Percentiles rank a stretch among this genome's conserved stretches.
Evolutionary conservation across 2,797 vertebrate species (phyloP).

Genomic region (Sparidentex hasta): DNA sequence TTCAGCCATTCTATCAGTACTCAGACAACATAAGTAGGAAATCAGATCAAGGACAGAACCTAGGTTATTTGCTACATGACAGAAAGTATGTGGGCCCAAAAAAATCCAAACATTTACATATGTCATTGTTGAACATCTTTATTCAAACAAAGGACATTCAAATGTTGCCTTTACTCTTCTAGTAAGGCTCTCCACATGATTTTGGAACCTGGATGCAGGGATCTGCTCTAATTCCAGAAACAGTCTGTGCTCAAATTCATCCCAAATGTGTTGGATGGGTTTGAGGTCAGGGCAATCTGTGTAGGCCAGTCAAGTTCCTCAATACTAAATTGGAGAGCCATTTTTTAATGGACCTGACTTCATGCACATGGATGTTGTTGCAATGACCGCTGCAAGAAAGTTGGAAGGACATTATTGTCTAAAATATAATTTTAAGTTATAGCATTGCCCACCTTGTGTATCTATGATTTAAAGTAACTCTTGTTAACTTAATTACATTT

Average conservation of each 20-base stretch:
- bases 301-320: not conserved
- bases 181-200: too few species aligned
- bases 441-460: not conserved
- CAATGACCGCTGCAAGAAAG: not conserved
- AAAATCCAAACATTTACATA: not conserved
- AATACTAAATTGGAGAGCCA: not conserved
- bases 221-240: not conserved
- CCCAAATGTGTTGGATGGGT: not conserved
- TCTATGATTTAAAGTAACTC: not conserved
- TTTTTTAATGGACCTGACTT: not conserved
- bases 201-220: too few species aligned
- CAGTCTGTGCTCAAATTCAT: not conserved
- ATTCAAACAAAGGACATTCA: not conserved
- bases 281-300: not conserved
- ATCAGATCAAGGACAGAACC: not conserved
- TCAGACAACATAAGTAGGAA: not conserved
- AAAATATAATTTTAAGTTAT: not conserved
- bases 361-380: too few species aligned
- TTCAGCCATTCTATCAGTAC: not conserved
- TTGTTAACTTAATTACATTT: not conserved
- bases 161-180: not conserved
- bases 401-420: too few species aligned
- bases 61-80: not conserved
- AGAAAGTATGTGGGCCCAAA: not conserved
- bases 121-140: not conserved